phyloP scores from a whole-genome alignment of 2,113 vertebrate species.

The Coreoperca whiteheadi region DNA sequence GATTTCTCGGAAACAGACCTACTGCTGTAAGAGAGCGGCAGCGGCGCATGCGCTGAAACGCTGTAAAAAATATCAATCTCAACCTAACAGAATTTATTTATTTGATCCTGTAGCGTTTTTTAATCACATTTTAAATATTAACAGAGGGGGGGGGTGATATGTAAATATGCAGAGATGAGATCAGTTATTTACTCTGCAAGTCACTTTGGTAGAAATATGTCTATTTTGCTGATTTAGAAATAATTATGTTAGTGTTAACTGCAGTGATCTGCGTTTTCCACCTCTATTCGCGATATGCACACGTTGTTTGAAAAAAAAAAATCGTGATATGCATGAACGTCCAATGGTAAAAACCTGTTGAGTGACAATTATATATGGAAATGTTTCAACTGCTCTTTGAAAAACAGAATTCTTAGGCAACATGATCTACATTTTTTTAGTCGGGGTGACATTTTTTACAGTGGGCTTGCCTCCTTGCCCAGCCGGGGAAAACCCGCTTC shows the following conservation, averaged over 20 bases:
- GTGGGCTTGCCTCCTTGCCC: rapidly evolving
- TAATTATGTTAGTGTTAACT: not conserved
- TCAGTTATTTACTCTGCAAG: not conserved
- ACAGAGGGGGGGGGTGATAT: not conserved
- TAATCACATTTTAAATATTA: not conserved
- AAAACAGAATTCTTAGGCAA: not conserved
- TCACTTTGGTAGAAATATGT: not conserved
- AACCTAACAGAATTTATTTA: not conserved
- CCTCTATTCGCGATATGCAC: not conserved
- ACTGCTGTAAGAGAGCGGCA: rapidly evolving
- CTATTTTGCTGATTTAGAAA: not conserved
- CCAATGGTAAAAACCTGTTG: not conserved
- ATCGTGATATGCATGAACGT: not conserved
- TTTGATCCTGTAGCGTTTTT: not conserved
- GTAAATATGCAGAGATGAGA: not conserved
- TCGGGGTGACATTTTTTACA: conserved; percentile 25
- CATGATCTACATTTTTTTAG: not conserved
- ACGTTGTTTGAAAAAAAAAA: not conserved
- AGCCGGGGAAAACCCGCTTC: conserved; percentile 49
- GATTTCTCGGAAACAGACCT: conserved; percentile 68
- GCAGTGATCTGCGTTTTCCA: not conserved
- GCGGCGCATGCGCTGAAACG: conserved; percentile 34
- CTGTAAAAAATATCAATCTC: conserved; percentile 47
- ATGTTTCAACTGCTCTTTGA: not conserved
- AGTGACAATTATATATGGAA: not conserved